Base-by-base conservation (phyloP, 2,113 vertebrate species). In the Meles meles region DNA sequence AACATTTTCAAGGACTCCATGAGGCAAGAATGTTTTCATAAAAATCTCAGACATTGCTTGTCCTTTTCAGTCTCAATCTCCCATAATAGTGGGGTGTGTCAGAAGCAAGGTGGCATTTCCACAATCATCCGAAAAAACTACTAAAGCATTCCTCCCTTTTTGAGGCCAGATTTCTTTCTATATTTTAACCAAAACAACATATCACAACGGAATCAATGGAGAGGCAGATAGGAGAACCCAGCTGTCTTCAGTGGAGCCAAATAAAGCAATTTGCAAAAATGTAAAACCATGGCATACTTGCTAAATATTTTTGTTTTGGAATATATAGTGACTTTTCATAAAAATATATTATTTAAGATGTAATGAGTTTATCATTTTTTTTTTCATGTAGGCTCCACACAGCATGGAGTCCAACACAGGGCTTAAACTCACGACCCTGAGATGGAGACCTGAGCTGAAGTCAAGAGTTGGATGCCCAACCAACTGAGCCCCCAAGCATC, bases 181-280 rank as follows among this genome's bases (percentile, higher is more conserved):
- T 37, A 79, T 23, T 90, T 96, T 44, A 86, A 67, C 67, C 71
- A 79, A 87, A 94, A 74, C 25, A 82, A 84, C 3, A 0, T 65
- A 90, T 72, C 59, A 67, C 17, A 84, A 90, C 25, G 88, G 94
- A 90, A 0, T 83, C 31, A 76, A 83, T 65, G 59, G 65, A 82
- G 47, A 84, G 77, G 85, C 59, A 93, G 76, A 63, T 37, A 49
- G 2, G 7, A 83, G 61, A 92, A 65, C 20, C n/a, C 52, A 92
- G 34, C n/a, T 91, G 71, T 79, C 83, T 84, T 67, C 52, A 74
- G 84, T 0, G 25, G 44, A 92, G 55, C 59, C 72, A 92, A 94
- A 80, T 80, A 82, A 42, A 80, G 27, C 63, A 25, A 90, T 72
- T 37, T 67, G 15, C 77, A 96, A 92, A 94, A 97, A 65, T 55